A percentile compares a stretch with the other conserved stretches of the same genome.
Evolutionary conservation across 2,888 invertebrate genomes (phyloP).

Genomic region (Cybosia mesomella): DNA sequence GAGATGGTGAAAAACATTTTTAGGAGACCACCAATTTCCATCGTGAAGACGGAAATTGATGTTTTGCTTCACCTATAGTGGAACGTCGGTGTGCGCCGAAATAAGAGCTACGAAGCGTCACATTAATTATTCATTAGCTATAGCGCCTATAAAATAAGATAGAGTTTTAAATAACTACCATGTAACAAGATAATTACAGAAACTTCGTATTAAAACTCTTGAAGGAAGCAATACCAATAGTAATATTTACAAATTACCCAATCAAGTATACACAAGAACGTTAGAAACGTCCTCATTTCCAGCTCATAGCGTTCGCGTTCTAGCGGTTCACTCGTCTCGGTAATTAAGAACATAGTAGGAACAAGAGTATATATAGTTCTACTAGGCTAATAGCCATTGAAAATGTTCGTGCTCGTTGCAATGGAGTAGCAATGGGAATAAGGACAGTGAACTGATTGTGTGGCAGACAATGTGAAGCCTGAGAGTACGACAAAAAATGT

Average conservation of each 20-base stretch:
- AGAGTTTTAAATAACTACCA: neutral
- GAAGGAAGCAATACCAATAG: neutral
- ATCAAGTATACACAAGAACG: slow-evolving; percentile 7
- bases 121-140: neutral
- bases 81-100: neutral
- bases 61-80: no score
- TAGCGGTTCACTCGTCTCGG: slow-evolving; percentile 14
- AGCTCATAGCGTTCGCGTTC: slow-evolving; percentile 16
- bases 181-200: neutral
- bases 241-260: neutral
- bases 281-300: slow-evolving; percentile 18
- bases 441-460: slow-evolving; percentile 52
- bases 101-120: no score
- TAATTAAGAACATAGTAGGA: slow-evolving; percentile 11
- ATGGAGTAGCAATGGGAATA: slow-evolving; percentile 48
- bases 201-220: neutral
- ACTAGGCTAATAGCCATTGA: slow-evolving; percentile 13
- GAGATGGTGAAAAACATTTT: no score
- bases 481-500: slow-evolving; percentile 46
- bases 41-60: no score
- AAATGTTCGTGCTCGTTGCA: slow-evolving; percentile 33
- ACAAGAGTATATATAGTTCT: slow-evolving; percentile 1
- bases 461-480: slow-evolving; percentile 52
- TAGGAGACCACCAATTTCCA: no score
- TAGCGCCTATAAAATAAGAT: neutral